Conservation (phyloP, 1,140 invertebrate genomes). For the Calliphora vicina region DNA sequence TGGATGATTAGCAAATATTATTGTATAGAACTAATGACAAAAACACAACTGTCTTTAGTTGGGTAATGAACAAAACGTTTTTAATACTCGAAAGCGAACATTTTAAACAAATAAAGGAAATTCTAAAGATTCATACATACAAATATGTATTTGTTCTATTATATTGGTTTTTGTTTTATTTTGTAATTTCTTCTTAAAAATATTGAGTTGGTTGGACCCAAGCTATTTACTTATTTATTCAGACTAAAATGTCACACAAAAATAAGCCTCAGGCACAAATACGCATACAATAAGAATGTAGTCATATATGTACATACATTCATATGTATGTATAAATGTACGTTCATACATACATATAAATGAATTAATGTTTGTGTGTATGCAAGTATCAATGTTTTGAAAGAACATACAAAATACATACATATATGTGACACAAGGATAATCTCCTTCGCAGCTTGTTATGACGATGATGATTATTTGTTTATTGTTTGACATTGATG, state of each 20-base stretch:
- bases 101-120: not conserved
- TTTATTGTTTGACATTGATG: constrained; percentile 25
- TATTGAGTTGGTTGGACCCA: not conserved
- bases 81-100: not conserved
- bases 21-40: not conserved
- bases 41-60: not conserved
- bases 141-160: not conserved
- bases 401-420: too few species aligned
- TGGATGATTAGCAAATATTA: not conserved
- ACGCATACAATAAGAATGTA: not conserved
- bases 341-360: not conserved
- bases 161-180: not conserved
- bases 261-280: not conserved
- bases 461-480: constrained; percentile 16
- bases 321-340: not conserved
- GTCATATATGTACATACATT: not conserved
- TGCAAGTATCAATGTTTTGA: not conserved
- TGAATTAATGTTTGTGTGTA: not conserved
- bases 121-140: not conserved
- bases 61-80: not conserved
- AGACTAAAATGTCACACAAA: not conserved
- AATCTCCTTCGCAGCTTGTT: constrained; percentile 22
- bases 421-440: not conserved
- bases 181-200: not conserved
- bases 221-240: not conserved